Evolutionary conservation across 2,797 vertebrate genomes (phyloP), one percentile per base, ranked within the genome.

Genomic region (Discoglossus pictus): DNA sequence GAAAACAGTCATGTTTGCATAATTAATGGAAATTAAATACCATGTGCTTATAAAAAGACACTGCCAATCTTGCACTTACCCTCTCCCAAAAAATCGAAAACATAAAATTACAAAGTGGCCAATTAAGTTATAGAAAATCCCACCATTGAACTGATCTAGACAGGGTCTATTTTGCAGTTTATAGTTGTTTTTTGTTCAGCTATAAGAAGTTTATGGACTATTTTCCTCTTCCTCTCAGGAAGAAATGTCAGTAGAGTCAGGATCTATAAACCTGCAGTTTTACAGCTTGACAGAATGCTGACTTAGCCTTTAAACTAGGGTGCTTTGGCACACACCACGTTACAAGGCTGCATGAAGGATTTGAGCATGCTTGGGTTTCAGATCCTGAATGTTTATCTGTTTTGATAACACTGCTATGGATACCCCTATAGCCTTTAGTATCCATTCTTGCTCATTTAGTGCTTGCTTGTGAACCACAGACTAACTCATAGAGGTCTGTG

Each of bases 391-490:
- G 11, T 48, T 13, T 25, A 17, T 51, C n/a, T 51, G 7, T 34
- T 13, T 51, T 51, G 48, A 51, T 34, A 15, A 16, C 25, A 31
- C 24, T 59, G 55, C 40, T 59, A 43, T 17, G 23, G 4, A 59
- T 17, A 43, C 39, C 10, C 40, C 27, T 34, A 43, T 20, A 8
- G 4, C 27, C 27, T 31, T 31, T 9, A 31, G 27, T 31, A 8
- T 31, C 27, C 27, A 31, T 51, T 51, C 27, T 34, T 2, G 25
- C n/a, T 6, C 48, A 31, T 16, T 8, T 15, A 23, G 36, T 40
- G n/a, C 7, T 13, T 4, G 2, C 6, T 15, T 39, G 39, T 39
- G 16, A 54, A 54, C 18, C 17, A 54, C 35, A 20, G 34, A 38
- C 20, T 5, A 20, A 17, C n/a, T 13, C n/a, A 17, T 62, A 51